phyloP scores from a whole-genome alignment of 2,113 vertebrate genomes.

The Toxostoma redivivum region DNA sequence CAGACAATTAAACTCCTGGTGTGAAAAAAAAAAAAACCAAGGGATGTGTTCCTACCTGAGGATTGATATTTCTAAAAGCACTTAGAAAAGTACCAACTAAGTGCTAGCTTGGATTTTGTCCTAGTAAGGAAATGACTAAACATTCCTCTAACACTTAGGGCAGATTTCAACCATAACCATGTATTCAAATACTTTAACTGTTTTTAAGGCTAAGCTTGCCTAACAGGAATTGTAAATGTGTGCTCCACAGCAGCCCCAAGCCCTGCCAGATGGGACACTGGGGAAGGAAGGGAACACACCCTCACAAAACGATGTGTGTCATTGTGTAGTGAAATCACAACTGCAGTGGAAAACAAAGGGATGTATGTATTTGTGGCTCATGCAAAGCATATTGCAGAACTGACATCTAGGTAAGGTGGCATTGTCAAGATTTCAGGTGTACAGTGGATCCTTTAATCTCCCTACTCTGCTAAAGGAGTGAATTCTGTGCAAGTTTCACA shows the following conservation, averaged over 20 bases:
- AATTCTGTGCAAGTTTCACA: neutral
- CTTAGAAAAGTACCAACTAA: constrained; percentile 1
- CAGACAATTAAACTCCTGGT: neutral
- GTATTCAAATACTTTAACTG: constrained; percentile 34
- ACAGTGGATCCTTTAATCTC: neutral
- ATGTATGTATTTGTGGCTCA: neutral
- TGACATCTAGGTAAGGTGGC: neutral
- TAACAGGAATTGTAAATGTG: constrained; percentile 37
- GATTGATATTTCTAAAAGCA: neutral
- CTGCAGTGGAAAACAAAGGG: neutral
- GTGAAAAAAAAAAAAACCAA: neutral
- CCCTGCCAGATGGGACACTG: constrained; percentile 7
- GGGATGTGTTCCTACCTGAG: neutral
- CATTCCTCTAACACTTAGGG: neutral
- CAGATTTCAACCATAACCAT: constrained; percentile 30
- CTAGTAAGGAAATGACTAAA: constrained; percentile 33
- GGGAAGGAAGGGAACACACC: neutral
- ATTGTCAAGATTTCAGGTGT: neutral
- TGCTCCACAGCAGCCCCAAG: neutral
- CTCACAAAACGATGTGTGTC: neutral
- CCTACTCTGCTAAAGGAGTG: neutral
- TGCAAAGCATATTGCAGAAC: neutral
- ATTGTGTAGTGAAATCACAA: neutral
- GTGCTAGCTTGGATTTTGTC: constrained; percentile 36
- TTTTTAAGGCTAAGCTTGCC: constrained; percentile 25